phyloP scores from a whole-genome alignment of 2,113 vertebrate species.

The Ranitomeya imitator region DNA sequence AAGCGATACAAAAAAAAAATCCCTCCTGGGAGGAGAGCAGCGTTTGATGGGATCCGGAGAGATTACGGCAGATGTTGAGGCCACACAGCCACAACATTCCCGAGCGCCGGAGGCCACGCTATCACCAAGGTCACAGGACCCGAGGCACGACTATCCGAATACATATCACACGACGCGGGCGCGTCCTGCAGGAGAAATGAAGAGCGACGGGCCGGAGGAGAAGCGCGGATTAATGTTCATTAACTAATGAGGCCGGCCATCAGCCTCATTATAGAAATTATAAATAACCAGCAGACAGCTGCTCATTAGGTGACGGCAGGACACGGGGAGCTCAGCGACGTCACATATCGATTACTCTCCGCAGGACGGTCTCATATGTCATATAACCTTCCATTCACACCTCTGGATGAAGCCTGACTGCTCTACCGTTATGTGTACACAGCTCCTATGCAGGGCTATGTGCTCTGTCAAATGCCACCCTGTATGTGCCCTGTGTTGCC shows the following conservation, averaged over 20 bases:
- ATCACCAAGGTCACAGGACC: not conserved
- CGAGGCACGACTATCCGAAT: not conserved
- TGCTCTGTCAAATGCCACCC: too few species aligned
- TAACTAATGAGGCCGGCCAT: constrained; percentile 11
- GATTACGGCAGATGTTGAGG: not conserved
- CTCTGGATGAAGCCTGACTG: not conserved
- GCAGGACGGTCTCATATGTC: not conserved
- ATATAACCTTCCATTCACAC: not conserved
- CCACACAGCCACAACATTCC: not conserved
- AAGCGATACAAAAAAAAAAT: not conserved
- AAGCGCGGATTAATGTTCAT: not conserved
- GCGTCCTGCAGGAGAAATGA: not conserved
- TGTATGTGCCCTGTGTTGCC: too few species aligned
- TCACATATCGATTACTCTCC: not conserved
- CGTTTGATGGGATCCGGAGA: too few species aligned
- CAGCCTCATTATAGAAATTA: constrained; percentile 1
- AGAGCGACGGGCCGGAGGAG: not conserved
- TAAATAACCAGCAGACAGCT: not conserved
- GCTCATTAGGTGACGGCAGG: not conserved
- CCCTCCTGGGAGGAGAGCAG: not conserved
- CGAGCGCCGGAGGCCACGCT: not conserved
- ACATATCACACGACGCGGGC: not conserved
- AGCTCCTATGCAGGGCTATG: not conserved
- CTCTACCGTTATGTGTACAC: not conserved
- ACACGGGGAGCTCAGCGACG: not conserved